A percentile compares a stretch with the other conserved stretches of the same genome.
Evolutionary conservation across 2,797 vertebrate species (phyloP).

Genomic region (Liparis tanakae): DNA sequence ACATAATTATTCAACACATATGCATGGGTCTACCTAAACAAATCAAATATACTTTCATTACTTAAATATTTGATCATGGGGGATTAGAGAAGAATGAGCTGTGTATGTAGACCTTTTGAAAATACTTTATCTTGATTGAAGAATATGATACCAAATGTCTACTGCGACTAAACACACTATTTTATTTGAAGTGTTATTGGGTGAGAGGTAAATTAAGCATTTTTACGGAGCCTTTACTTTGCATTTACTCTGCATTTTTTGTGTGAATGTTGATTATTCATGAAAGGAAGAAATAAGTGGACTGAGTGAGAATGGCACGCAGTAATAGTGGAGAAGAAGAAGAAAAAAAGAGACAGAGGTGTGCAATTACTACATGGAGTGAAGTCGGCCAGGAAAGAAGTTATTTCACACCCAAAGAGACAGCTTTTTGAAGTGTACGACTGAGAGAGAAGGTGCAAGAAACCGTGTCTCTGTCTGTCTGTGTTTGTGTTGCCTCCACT

Average conservation of each 20-base stretch:
- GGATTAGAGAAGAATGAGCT: neutral
- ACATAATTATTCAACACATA: neutral
- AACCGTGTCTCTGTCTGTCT: slow-evolving; percentile 5
- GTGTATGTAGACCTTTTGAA: neutral
- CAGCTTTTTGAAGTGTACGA: slow-evolving; percentile 51
- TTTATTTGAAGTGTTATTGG: neutral
- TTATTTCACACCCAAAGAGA: slow-evolving; percentile 67
- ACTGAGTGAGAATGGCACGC: slow-evolving; percentile 35
- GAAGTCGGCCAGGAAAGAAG: slow-evolving; percentile 56
- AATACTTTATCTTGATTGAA: neutral
- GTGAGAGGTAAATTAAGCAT: slow-evolving; percentile 31
- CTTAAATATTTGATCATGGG: neutral
- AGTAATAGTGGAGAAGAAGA: neutral
- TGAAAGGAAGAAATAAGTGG: slow-evolving; percentile 53
- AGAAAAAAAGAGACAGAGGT: slow-evolving; percentile 35
- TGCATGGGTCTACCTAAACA: neutral
- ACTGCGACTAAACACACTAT: neutral
- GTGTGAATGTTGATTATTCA: slow-evolving; percentile 40
- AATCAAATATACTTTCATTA: neutral
- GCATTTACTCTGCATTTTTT: slow-evolving; percentile 33
- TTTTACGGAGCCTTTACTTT: slow-evolving; percentile 32
- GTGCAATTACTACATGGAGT: slow-evolving; percentile 62
- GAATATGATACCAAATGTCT: neutral
- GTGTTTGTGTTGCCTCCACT: slow-evolving; percentile 27
- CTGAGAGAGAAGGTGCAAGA: slow-evolving; percentile 25